Conservation (phyloP, 2,797 vertebrate genomes). For the Tragelaphus oryx region DNA sequence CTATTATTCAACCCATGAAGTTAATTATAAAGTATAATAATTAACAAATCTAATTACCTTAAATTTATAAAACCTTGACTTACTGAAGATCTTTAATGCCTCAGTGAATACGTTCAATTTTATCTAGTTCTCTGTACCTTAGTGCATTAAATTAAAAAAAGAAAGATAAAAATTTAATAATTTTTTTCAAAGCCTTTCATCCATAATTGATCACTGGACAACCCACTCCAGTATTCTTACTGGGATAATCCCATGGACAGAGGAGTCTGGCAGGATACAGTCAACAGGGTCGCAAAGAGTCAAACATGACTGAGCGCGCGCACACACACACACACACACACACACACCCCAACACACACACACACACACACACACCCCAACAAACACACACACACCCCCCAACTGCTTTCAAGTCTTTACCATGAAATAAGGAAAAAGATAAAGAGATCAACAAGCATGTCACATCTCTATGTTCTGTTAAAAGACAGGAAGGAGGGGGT, state of each 20-base stretch:
- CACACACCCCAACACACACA: neutral
- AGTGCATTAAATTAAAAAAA: neutral
- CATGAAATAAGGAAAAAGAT: constrained; percentile 5
- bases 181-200: constrained; percentile 44
- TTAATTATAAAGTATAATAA: constrained; percentile 32
- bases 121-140: constrained; percentile 20
- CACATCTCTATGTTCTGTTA: neutral
- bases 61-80: constrained; percentile 31
- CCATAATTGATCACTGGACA: neutral
- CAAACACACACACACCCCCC: neutral
- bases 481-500: neutral
- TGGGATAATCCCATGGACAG: neutral
- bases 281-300: neutral
- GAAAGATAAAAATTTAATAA: constrained; percentile 20
- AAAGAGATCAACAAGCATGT: neutral
- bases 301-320: neutral
- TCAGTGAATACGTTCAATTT: constrained; percentile 11
- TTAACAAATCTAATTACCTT: constrained; percentile 41
- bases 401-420: constrained; percentile 26
- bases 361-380: no score
- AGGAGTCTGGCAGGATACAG: neutral
- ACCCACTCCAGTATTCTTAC: neutral
- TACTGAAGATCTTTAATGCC: constrained; percentile 19
- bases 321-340: no score
- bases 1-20: constrained; percentile 28